Base-by-base conservation (phyloP, 1,140 invertebrate genomes). In the Brachionus rubens region DNA sequence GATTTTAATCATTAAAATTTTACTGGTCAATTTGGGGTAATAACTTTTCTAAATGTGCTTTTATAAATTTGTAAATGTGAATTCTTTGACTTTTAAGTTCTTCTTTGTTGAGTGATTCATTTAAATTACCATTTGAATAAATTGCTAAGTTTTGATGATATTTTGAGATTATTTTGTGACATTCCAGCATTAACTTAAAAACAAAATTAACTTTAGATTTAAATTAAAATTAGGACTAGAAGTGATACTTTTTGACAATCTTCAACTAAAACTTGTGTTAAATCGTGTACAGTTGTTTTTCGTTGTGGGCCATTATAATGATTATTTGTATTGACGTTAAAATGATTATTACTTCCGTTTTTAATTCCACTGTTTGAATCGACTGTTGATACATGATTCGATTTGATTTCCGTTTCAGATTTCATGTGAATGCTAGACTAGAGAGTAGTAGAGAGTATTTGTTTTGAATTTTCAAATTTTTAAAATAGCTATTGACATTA, bases 21-120 rank as follows among this genome's bases (percentile, higher is more conserved):
- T 72, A 72, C 68, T 72, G 46, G 46, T 72, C 68, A 36, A 72
- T 72, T 50, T 72, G 43, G 14, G 68, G 68, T 26, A 72, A 4
- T 5, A 72, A 26, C 50, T 28, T 50, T 30, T 72, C 68, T 21
- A 72, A 26, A 33, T n/a, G 24, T 16, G 28, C 19, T 50, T 54
- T 48, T 30, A 72, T 6, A 54, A 40, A 26, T 54, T 36, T 72
- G 46, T 72, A 72, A 26, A 21, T 54, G 48, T 72, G 46, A 48
- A 28, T 12, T 41, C 68, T 33, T 26, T 26, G 28, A 10, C 24
- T 30, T 48, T 50, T 72, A 10, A 72, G 19, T 30, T 72, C 68
- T 5, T 72, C 68, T 30, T 33, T 26, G 41, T 50, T 72, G 24
- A 72, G 5, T 12, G 33, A 19, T 21, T 72, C 68, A n/a, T 46